Conservation (phyloP, 2,113 vertebrate species). For the Dicentrarchus labrax region DNA sequence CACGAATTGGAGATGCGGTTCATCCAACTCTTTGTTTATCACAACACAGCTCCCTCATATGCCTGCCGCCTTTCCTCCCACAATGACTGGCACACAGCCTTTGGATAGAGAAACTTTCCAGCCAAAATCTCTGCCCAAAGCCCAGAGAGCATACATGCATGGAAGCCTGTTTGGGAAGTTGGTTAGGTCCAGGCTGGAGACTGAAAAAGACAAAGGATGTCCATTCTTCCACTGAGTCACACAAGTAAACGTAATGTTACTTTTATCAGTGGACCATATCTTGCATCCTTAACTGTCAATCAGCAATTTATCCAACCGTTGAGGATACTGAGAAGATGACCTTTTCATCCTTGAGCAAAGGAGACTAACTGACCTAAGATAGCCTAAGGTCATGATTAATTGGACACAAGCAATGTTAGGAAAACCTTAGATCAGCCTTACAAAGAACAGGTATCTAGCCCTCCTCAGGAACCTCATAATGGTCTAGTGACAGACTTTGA, state of each 20-base stretch:
- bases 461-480: constrained; percentile 17
- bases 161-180: constrained; percentile 9
- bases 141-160: constrained; percentile 2
- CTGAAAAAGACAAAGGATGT: not conserved
- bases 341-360: constrained; percentile 4
- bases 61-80: constrained; percentile 1
- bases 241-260: too few relatives aligned
- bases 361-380: constrained; percentile 23
- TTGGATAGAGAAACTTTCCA: constrained; percentile 8
- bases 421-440: constrained; percentile 48
- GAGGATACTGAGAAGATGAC: constrained; percentile 19
- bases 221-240: not conserved
- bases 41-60: not conserved
- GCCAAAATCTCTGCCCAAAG: constrained; percentile 12
- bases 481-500: constrained; percentile 70
- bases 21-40: not conserved
- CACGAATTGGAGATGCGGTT: not conserved
- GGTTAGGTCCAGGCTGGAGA: not conserved
- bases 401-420: not conserved
- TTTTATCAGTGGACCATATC: constrained; percentile 3
- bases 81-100: constrained; percentile 2
- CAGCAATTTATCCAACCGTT: constrained; percentile 11
- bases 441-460: constrained; percentile 8
- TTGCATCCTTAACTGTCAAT: constrained; percentile 35
- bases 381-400: constrained; percentile 27